Evolutionary conservation across 2,113 vertebrate species (phyloP).

Genomic region (Campylomormyrus tamandua): DNA sequence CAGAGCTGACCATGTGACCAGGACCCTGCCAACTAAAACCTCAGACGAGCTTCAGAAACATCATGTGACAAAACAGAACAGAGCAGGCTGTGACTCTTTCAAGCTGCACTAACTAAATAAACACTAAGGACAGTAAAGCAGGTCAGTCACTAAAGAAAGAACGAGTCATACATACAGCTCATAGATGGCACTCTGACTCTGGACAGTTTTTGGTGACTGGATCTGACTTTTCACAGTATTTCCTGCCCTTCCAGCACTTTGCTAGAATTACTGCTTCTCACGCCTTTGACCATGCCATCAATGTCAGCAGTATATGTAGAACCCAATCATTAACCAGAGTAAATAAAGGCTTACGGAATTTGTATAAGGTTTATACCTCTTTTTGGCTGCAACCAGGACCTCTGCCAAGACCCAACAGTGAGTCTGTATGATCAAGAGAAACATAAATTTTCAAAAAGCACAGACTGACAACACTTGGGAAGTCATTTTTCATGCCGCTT

Average conservation of each 20-base stretch:
- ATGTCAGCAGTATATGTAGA: conserved; percentile 17
- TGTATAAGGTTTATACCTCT: background rate
- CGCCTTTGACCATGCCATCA: background rate
- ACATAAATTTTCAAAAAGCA: background rate
- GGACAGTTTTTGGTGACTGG: background rate
- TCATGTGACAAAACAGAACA: background rate
- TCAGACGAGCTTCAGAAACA: background rate
- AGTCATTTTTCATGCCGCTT: background rate
- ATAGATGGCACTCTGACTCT: background rate
- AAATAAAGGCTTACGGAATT: conserved; percentile 17
- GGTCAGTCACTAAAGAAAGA: background rate
- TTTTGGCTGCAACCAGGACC: background rate
- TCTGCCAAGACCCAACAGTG: background rate
- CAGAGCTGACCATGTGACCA: background rate
- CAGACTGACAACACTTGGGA: background rate
- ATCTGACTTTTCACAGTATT: conserved; percentile 7
- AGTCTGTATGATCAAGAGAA: background rate
- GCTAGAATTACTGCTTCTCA: background rate
- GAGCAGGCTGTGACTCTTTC: background rate
- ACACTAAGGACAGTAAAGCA: background rate
- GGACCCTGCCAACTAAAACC: background rate
- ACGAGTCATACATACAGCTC: background rate
- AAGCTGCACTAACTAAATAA: background rate
- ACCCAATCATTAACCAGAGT: background rate
- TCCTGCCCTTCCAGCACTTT: background rate